phyloP scores from a whole-genome alignment of 2,113 vertebrate species.

The Coreoperca whiteheadi region DNA sequence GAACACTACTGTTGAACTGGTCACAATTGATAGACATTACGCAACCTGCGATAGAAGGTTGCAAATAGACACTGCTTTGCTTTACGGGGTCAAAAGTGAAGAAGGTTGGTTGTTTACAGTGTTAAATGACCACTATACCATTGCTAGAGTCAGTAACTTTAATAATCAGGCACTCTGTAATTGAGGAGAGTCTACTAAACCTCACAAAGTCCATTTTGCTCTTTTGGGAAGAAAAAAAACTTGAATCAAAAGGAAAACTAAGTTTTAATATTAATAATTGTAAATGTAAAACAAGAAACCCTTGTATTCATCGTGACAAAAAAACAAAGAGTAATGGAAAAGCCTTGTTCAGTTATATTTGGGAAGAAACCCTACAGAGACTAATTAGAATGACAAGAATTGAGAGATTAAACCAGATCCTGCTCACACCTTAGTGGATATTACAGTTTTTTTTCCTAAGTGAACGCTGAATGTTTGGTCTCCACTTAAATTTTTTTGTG shows the following conservation, averaged over 20 bases:
- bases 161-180: not conserved
- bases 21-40: not conserved
- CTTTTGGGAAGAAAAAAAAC: not conserved
- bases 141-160: not conserved
- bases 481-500: conserved; percentile 23
- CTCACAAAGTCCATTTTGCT: not conserved
- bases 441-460: not conserved
- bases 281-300: not conserved
- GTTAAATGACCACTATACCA: not conserved
- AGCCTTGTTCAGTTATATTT: not conserved
- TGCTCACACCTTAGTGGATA: conserved; percentile 19
- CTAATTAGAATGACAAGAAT: not conserved
- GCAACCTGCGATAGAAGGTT: too few species aligned
- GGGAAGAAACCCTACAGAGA: not conserved
- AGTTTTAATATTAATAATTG: not conserved
- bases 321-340: not conserved
- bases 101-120: not conserved
- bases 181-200: not conserved
- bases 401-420: not conserved
- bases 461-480: conserved; percentile 21
- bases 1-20: not conserved
- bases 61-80: not conserved
- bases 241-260: not conserved
- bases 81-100: not conserved
- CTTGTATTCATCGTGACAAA: not conserved